Evolutionary conservation across 1,140 invertebrate genomes (phyloP), one percentile per base, ranked within the genome.

Genomic region (Brachionus manjavacas): DNA sequence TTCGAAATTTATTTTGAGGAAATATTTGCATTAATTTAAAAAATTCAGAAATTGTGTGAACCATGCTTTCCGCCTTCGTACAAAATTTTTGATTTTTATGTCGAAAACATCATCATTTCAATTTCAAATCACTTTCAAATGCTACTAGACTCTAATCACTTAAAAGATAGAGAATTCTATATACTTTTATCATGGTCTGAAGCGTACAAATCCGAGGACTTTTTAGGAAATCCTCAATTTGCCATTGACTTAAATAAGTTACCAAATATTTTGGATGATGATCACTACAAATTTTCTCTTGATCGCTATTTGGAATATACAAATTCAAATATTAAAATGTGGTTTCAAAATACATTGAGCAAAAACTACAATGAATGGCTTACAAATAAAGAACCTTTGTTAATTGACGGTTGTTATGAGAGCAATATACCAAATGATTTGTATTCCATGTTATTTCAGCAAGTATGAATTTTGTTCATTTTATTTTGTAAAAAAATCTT

Each of bases 21-120:
- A 76, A 52, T 9, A 11, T 28, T 52, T 23, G 12, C 7, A 35
- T 35, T 16, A 0, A 49, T 25, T 46, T 28, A 14, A n/a, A 23
- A 41, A 11, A 64, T 35, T 25, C n/a, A 81, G 64, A 81, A 60
- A 68, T 14, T 81, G 16, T 81, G 79, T 28, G 79, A 81, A 16
- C 79, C 79, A 64, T 81, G 79, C 60, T 81, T 81, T 81, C 79
- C 79, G 11, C 79, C 79, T 64, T 43, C n/a, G 3, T 64, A 46
- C 12, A 81, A 81, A 68, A 39, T 81, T 4, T 64, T 81, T 39
- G 64, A 68, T 25, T 64, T 68, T n/a, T 81, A 43, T 25, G 79
- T 64, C 9, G 64, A 64, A 20, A 81, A 39, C 25, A 64, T 81
- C 2, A 23, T 25, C 9, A 16, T 12, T 8, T 23, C 25, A 1